Conservation (phyloP, 2,888 invertebrate genomes). For the Dermolepida albohirtum region DNA sequence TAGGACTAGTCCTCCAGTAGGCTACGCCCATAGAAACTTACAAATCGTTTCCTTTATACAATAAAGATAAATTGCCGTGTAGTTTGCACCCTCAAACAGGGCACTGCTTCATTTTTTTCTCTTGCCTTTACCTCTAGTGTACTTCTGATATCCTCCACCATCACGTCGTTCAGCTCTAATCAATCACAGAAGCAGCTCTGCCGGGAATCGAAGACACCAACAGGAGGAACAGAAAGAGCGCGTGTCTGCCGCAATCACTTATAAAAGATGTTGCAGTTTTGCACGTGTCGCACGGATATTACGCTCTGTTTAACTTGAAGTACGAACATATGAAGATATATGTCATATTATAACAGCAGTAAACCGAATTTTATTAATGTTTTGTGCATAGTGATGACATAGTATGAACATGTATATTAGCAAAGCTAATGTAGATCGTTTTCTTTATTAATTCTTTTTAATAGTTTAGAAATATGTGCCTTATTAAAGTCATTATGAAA, state of each 20-base stretch:
- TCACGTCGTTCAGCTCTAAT: conserved; percentile 27
- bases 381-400: not conserved
- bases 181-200: conserved; percentile 32
- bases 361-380: conserved; percentile 23
- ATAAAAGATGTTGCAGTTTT: conserved; percentile 33
- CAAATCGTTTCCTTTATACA: conserved; percentile 50
- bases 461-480: too few species aligned
- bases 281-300: conserved; percentile 32
- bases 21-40: conserved; percentile 28
- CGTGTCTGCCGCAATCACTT: conserved; percentile 42
- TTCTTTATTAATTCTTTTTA: too few species aligned
- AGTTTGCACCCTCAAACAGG: conserved; percentile 38
- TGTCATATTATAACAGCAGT: conserved; percentile 13
- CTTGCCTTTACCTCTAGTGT: conserved; percentile 18
- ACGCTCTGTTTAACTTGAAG: conserved; percentile 30
- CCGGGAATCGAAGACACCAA: conserved; percentile 23
- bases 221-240: conserved; percentile 33
- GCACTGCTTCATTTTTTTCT: conserved; percentile 35
- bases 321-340: conserved; percentile 25
- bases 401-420: too few species aligned
- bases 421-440: too few species aligned
- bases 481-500: too few species aligned
- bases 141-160: conserved; percentile 22
- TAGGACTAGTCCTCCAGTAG: conserved; percentile 7
- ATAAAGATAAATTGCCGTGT: conserved; percentile 49